Evolutionary conservation across 2,113 vertebrate species (phyloP), one percentile per base, ranked within the genome.

Genomic region (Notiomystis cincta): DNA sequence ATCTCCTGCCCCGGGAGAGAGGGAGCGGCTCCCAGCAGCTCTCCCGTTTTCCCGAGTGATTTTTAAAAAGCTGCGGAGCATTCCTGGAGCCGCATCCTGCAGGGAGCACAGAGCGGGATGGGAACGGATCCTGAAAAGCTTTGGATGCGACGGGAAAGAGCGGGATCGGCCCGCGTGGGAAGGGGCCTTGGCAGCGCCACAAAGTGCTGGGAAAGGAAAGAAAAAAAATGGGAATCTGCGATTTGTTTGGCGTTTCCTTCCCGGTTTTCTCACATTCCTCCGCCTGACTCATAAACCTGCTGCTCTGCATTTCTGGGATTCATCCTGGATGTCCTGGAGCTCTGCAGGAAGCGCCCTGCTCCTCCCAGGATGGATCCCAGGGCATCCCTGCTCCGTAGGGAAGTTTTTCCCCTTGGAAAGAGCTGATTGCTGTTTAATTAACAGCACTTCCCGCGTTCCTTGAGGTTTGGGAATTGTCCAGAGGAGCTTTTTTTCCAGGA

Each of bases 181-280:
- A 76, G 75, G 85, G 82, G 72, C 79, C 61, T 87, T 82, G 89
- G 86, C 86, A 76, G 40, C 0, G 5, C 61, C 56, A 35, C 86
- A 53, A 60, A 53, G 48, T 50, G 5, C 80, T 50, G 38, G 10
- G 40, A 2, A 1, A 6, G 4, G 24, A 20, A 35, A 56, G 13
- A 42, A 56, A 30, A 42, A 56, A 19, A 22, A 13, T 0, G 19
- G 15, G 40, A 62, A 87, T 71, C 33, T 76, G 75, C 22, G 9
- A 37, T 57, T 89, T 81, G 54, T 91, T 90, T 61, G 71, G 89
- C 31, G 1, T 91, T 93, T 94, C 76, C 93, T 95, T 44, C 76
- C 80, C 37, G 47, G 40, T 77, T 94, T 90, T 95, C 82, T 92
- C 93, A 35, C 87, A 69, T 95, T 76, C 89, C 95, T 88, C 17